Conservation (phyloP, 1,140 invertebrate species). For the Manduca sexta region DNA sequence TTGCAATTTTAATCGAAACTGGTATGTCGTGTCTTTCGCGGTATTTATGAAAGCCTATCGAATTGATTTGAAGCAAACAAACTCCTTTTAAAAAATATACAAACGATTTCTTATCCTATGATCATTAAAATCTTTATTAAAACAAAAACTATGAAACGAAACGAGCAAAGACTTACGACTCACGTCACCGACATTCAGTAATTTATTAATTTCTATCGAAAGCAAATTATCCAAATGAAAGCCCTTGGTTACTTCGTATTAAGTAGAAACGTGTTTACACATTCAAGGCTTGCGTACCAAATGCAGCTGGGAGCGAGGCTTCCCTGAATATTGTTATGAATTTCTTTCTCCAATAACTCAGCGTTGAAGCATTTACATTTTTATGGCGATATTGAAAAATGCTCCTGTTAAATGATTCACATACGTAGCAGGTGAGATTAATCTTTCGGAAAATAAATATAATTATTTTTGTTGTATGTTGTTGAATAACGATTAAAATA, state of each 20-base stretch:
- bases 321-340: conserved; percentile 20
- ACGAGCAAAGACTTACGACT: too few species aligned
- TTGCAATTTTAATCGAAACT: too few species aligned
- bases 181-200: too few species aligned
- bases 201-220: not conserved
- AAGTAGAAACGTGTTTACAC: conserved; percentile 37
- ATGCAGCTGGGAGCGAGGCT: conserved; percentile 2
- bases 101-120: too few species aligned
- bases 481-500: too few species aligned
- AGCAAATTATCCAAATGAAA: too few species aligned
- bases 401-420: conserved; percentile 3
- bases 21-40: too few species aligned
- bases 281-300: conserved; percentile 24
- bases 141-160: too few species aligned
- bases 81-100: too few species aligned
- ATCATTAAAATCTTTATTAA: too few species aligned
- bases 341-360: conserved; percentile 23
- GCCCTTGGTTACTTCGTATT: conserved; percentile 6
- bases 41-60: too few species aligned
- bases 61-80: too few species aligned
- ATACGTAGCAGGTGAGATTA: not conserved
- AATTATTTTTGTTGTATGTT: not conserved
- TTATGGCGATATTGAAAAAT: conserved; percentile 13
- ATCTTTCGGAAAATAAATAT: not conserved
- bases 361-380: conserved; percentile 26